Evolutionary conservation across 2,113 vertebrate species (phyloP).

Genomic region (Tetrao urogallus): DNA sequence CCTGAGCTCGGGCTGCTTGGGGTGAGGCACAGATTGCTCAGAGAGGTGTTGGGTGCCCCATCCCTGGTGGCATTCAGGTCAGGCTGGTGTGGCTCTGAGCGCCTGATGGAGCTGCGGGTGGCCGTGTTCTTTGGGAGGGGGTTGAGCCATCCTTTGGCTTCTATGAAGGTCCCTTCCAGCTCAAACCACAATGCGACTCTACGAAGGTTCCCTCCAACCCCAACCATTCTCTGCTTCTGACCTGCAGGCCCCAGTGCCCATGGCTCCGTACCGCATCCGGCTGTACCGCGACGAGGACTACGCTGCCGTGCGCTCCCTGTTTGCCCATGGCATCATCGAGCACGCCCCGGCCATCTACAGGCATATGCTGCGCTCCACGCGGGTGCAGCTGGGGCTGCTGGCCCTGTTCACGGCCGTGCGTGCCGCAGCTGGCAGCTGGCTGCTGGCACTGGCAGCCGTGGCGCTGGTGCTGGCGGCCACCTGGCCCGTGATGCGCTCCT

Average conservation of each 20-base stretch:
- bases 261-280: constrained; percentile 58
- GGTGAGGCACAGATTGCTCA: too few species aligned
- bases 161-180: too few species aligned
- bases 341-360: background rate
- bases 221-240: too few species aligned
- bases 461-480: background rate
- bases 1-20: too few species aligned
- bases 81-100: too few species aligned
- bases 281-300: constrained; percentile 60
- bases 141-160: too few species aligned
- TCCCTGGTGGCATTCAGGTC: too few species aligned
- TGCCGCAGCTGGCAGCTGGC: background rate
- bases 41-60: too few species aligned
- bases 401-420: background rate
- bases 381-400: background rate
- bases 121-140: too few species aligned
- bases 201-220: too few species aligned
- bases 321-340: constrained; percentile 30
- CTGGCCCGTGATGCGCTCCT: background rate
- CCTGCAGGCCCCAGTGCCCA: background rate
- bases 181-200: too few species aligned
- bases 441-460: background rate
- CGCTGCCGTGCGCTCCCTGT: background rate
- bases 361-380: accelerated
- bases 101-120: too few species aligned